Conservation (phyloP, 92 coral and sea anemone genomes). For the Zoanthus solanderi region DNA sequence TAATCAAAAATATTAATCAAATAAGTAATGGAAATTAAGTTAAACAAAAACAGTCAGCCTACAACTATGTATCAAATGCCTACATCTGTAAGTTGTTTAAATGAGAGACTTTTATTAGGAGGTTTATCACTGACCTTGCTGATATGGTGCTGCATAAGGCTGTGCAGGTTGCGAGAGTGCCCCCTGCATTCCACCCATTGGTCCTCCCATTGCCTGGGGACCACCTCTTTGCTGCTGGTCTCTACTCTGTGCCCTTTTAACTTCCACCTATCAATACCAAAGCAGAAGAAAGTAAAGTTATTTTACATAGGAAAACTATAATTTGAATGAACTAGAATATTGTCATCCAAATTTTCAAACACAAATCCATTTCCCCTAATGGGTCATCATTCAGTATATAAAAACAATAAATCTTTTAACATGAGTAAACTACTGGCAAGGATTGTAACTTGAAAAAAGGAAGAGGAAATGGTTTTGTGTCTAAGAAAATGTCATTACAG, state of each 20-base stretch:
- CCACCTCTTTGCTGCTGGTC: slow-evolving; percentile 40
- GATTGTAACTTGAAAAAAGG: too few relatives aligned
- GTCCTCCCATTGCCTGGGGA: slow-evolving; percentile 35
- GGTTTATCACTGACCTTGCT: slow-evolving; percentile 28
- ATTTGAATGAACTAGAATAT: background rate
- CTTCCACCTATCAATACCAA: slow-evolving; percentile 31
- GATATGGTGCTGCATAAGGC: slow-evolving; percentile 26
- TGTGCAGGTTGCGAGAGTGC: slow-evolving; percentile 42
- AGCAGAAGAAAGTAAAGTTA: background rate
- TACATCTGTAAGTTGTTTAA: too few relatives aligned
- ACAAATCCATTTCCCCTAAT: background rate
- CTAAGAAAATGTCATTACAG: background rate
- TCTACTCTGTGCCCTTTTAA: slow-evolving; percentile 42
- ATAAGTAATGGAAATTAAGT: too few relatives aligned
- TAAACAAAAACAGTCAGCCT: too few relatives aligned
- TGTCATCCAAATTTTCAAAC: background rate
- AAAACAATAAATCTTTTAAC: too few relatives aligned
- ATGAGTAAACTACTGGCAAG: too few relatives aligned
- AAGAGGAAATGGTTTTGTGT: background rate
- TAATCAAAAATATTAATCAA: too few relatives aligned
- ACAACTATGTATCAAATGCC: too few relatives aligned
- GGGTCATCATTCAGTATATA: background rate
- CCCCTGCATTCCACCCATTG: slow-evolving; percentile 47
- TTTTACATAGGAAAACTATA: background rate
- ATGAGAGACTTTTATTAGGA: too few relatives aligned